Percentiles rank a stretch among this genome's conserved stretches.
Conservation (phyloP, 2,888 invertebrate species). For the Machimus rusticus region DNA sequence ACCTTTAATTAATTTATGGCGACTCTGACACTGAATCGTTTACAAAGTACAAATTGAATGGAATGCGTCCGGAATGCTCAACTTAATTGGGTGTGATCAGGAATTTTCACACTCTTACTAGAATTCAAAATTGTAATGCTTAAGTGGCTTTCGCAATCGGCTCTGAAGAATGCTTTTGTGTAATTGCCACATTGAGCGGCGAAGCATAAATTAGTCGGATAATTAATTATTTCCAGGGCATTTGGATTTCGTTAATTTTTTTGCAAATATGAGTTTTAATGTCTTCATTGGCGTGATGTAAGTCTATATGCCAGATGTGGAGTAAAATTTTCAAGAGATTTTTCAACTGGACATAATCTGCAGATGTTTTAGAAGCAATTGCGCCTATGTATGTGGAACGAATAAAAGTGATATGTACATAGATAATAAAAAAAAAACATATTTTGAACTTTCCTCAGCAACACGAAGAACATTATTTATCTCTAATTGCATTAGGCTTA, state of each 20-base stretch:
- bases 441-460: too few species aligned
- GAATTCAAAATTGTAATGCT: neutral
- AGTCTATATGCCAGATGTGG: neutral
- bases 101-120: neutral
- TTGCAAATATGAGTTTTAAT: neutral
- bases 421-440: too few species aligned
- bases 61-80: neutral
- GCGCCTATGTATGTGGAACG: too few species aligned
- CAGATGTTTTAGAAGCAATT: too few species aligned
- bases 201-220: neutral
- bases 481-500: too few species aligned
- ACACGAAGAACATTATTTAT: too few species aligned
- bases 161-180: neutral
- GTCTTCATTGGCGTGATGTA: neutral
- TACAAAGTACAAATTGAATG: neutral
- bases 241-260: neutral
- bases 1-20: conserved; percentile 9
- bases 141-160: neutral
- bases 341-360: too few species aligned
- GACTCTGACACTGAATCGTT: conserved; percentile 3
- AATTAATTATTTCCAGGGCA: neutral
- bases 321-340: neutral
- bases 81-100: neutral
- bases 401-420: too few species aligned
- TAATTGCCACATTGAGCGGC: neutral